Percentiles rank a stretch among this genome's conserved stretches.
Evolutionary conservation across 2,797 vertebrate genomes (phyloP).

Genomic region (Limnodromus scolopaceus): DNA sequence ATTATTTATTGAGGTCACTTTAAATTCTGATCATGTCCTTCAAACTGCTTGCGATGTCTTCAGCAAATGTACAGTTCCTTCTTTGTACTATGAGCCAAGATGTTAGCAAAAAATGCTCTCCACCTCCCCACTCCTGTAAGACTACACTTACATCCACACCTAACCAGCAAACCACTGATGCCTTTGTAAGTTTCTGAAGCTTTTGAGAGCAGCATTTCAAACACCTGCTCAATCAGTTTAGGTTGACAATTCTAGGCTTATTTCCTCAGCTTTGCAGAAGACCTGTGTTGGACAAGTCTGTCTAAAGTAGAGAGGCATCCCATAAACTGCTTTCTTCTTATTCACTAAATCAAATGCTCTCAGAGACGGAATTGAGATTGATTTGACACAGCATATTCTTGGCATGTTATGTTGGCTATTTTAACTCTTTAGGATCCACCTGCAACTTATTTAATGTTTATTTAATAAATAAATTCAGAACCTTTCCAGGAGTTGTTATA

Average conservation of each 20-base stretch:
- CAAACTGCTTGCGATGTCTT: not conserved
- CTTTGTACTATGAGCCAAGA: not conserved
- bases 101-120: not conserved
- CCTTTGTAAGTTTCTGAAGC: not conserved
- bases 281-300: not conserved
- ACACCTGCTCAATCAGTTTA: not conserved
- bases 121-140: not conserved
- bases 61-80: not conserved
- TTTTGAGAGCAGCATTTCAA: conserved; percentile 3
- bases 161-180: not conserved
- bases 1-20: not conserved
- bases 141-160: not conserved
- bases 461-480: not conserved
- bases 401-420: not conserved
- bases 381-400: not conserved
- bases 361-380: not conserved
- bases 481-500: not conserved
- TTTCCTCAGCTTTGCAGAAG: not conserved
- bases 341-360: not conserved
- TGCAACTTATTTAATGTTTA: not conserved
- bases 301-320: not conserved
- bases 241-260: not conserved
- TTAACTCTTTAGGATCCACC: not conserved
- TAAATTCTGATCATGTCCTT: not conserved
- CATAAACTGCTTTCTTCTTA: not conserved